phyloP scores from a whole-genome alignment of 2,888 invertebrate genomes.

The Slavum lentiscoides region DNA sequence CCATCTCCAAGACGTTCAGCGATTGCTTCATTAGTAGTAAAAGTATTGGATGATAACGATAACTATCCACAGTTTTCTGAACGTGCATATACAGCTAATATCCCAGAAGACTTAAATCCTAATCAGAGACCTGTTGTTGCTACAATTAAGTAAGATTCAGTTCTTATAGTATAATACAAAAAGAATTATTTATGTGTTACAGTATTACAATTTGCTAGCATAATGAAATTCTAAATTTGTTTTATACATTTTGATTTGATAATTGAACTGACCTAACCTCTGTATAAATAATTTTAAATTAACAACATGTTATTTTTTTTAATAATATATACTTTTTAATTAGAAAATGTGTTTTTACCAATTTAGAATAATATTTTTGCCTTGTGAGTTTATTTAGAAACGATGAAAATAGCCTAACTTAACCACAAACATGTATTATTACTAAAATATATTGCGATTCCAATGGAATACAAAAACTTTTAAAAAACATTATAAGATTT shows the following conservation, averaged over 20 bases:
- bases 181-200: background rate
- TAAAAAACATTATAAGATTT: too few species aligned
- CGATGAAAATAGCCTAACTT: too few species aligned
- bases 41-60: slow-evolving; percentile 86
- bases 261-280: background rate
- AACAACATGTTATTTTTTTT: background rate
- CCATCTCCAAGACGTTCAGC: slow-evolving; percentile 73
- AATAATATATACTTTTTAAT: background rate
- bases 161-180: background rate
- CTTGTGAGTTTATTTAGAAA: too few species aligned
- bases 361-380: too few species aligned
- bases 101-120: slow-evolving; percentile 87
- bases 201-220: background rate
- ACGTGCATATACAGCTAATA: slow-evolving; percentile 81
- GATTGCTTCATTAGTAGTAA: slow-evolving; percentile 80
- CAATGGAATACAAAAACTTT: too few species aligned
- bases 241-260: background rate
- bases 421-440: too few species aligned
- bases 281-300: background rate
- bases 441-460: too few species aligned
- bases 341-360: too few species aligned
- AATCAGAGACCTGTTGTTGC: slow-evolving; percentile 82
- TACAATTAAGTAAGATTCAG: slow-evolving; percentile 66
- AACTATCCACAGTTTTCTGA: slow-evolving; percentile 93
- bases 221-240: background rate